A percentile compares a stretch with the other conserved stretches of the same genome.
These are phyloP conservation scores for Sebastiscus tertius DNA, from an alignment of 2,797 vertebrate species.

Conservation along the genomic window DNA sequence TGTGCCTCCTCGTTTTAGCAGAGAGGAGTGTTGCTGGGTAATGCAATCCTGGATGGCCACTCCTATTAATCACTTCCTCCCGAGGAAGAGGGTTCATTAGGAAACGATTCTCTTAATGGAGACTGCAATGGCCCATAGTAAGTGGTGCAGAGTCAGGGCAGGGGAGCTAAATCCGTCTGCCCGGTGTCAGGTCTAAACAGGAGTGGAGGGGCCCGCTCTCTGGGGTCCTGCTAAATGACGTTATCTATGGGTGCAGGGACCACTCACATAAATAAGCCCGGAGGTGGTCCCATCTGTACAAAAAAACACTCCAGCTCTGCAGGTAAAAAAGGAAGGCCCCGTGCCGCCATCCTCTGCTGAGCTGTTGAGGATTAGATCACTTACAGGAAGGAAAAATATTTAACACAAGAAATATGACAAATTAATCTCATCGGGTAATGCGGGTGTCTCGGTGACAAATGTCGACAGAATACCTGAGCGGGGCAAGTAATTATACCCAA, in stretches of 20 bases:
- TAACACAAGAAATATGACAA: slow-evolving; percentile 65
- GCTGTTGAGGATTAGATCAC: slow-evolving; percentile 56
- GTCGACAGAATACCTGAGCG: slow-evolving; percentile 68
- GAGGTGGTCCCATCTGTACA: slow-evolving; percentile 31
- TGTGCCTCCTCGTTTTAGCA: slow-evolving; percentile 29
- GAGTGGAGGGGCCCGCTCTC: slow-evolving; percentile 40
- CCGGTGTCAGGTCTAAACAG: slow-evolving; percentile 47
- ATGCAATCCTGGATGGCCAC: slow-evolving; percentile 61
- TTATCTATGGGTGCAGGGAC: slow-evolving; percentile 62
- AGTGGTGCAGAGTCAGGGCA: slow-evolving; percentile 67
- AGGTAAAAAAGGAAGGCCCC: slow-evolving; percentile 5
- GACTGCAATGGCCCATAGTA: slow-evolving; percentile 65
- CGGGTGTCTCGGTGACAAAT: slow-evolving; percentile 68
- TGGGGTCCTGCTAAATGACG: slow-evolving; percentile 54
- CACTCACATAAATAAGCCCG: slow-evolving; percentile 68
- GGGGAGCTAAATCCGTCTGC: slow-evolving; percentile 64
- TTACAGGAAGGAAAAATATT: slow-evolving; percentile 59
- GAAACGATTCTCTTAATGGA: slow-evolving; percentile 79
- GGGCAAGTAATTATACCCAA: slow-evolving; percentile 75
- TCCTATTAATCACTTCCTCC: slow-evolving; percentile 77
- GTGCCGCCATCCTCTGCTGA: slow-evolving; percentile 8
- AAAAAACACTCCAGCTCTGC: slow-evolving; percentile 2
- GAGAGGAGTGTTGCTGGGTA: slow-evolving; percentile 50
- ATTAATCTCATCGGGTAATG: slow-evolving; percentile 71
- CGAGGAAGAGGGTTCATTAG: slow-evolving; percentile 77